A percentile compares a stretch with the other conserved stretches of the same genome.
Evolutionary conservation across 2,888 invertebrate species (phyloP).

Genomic region (Orchesellides sinensis): DNA sequence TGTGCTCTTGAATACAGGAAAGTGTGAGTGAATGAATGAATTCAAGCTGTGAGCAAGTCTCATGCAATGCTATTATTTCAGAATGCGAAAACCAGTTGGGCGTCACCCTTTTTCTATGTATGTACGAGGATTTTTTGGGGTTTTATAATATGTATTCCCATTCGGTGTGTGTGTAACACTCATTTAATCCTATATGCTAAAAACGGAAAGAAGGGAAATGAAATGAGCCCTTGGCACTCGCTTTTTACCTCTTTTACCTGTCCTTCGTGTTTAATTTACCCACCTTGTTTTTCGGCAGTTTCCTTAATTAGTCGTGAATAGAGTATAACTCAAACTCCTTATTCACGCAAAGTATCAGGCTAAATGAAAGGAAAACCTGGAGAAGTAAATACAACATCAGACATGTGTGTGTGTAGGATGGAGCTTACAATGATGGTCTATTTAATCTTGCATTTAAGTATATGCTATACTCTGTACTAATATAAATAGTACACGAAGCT

Average conservation of each 20-base stretch:
- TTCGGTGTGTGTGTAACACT: background rate
- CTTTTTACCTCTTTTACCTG: conserved; percentile 18
- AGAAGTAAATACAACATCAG: background rate
- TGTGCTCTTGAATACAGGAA: background rate
- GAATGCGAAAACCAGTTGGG: conserved; percentile 68
- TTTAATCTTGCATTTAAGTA: too few species aligned
- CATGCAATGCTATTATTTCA: conserved; percentile 64
- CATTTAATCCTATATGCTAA: background rate
- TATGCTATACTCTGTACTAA: too few species aligned
- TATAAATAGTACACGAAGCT: too few species aligned
- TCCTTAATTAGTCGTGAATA: conserved; percentile 61
- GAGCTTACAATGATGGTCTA: too few species aligned
- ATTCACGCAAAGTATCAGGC: conserved; percentile 30
- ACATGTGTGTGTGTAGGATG: background rate
- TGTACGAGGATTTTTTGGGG: background rate
- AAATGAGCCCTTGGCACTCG: conserved; percentile 59
- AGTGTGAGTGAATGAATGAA: conserved; percentile 35
- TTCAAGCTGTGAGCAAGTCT: conserved; percentile 65
- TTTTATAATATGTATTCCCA: background rate
- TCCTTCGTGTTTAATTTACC: conserved; percentile 9
- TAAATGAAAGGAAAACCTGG: background rate
- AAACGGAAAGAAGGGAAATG: conserved; percentile 49
- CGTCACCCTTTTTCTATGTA: conserved; percentile 52
- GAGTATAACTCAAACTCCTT: conserved; percentile 21
- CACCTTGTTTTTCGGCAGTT: conserved; percentile 47